Percentiles rank a stretch among this genome's conserved stretches.
phyloP scores from a whole-genome alignment of 2,888 invertebrate genomes.

The Mycogona germanica region DNA sequence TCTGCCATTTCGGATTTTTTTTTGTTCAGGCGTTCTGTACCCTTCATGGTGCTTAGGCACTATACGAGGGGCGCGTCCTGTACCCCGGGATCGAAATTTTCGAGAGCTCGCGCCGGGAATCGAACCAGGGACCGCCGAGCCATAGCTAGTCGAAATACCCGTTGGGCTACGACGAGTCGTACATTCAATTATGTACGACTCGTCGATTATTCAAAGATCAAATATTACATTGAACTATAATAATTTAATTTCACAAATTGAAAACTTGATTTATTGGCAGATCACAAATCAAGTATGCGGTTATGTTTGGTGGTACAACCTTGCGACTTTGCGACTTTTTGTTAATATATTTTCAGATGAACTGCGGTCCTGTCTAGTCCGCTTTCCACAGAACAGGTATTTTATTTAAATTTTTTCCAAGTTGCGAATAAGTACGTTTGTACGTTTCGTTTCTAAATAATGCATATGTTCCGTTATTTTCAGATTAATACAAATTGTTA shows the following conservation, averaged over 20 bases:
- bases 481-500: conserved; percentile 10
- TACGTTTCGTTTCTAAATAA: not conserved
- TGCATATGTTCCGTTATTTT: not conserved
- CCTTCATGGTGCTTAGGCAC: no score
- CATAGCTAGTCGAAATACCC: no score
- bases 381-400: conserved; percentile 9
- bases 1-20: no score
- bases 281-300: not conserved
- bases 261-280: not conserved
- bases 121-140: no score
- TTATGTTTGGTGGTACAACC: not conserved
- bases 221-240: no score
- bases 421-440: not conserved
- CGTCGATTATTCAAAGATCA: no score
- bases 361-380: not conserved
- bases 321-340: not conserved
- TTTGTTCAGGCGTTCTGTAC: no score
- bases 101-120: no score
- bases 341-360: not conserved
- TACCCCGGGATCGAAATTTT: no score
- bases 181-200: no score
- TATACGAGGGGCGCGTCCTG: no score
- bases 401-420: not conserved
- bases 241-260: not conserved
- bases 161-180: no score